phyloP scores from a whole-genome alignment of 2,888 invertebrate genomes.

The Athetis lepigone region DNA sequence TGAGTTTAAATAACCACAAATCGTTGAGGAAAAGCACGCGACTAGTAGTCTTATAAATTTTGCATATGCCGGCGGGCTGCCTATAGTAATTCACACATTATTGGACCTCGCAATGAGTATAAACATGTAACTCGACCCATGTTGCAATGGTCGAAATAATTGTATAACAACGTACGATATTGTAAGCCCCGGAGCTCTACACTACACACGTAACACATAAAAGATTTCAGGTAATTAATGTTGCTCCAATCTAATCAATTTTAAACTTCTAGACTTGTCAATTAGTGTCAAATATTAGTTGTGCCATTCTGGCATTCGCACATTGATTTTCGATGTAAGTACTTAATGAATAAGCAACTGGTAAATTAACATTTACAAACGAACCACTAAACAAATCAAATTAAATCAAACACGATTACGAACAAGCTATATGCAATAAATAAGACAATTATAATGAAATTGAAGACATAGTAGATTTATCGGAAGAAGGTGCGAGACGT shows the following conservation, averaged over 20 bases:
- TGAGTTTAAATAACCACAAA: conserved; percentile 52
- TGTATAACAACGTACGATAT: conserved; percentile 34
- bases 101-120: conserved; percentile 70
- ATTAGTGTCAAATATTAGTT: conserved; percentile 44
- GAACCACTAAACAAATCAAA: conserved; percentile 55
- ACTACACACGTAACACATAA: conserved; percentile 16
- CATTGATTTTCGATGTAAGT: conserved; percentile 11
- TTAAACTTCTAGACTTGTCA: conserved; percentile 43
- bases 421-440: conserved; percentile 54
- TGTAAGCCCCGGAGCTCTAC: conserved; percentile 30
- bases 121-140: conserved; percentile 44
- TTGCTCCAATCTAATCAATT: conserved; percentile 37
- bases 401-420: conserved; percentile 57
- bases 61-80: conserved; percentile 51
- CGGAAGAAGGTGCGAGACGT: conserved; percentile 47
- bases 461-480: conserved; percentile 58
- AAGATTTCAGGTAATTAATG: conserved; percentile 32
- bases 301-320: conserved; percentile 15
- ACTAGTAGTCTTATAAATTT: conserved; percentile 52
- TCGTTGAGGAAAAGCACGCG: conserved; percentile 30
- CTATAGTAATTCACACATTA: conserved; percentile 68
- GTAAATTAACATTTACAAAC: conserved; percentile 36
- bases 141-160: conserved; percentile 48
- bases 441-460: conserved; percentile 58
- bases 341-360: conserved; percentile 12